Evolutionary conservation across 1,140 invertebrate species (phyloP), one percentile per base, ranked within the genome.

Genomic region (Zaprionus africanus): DNA sequence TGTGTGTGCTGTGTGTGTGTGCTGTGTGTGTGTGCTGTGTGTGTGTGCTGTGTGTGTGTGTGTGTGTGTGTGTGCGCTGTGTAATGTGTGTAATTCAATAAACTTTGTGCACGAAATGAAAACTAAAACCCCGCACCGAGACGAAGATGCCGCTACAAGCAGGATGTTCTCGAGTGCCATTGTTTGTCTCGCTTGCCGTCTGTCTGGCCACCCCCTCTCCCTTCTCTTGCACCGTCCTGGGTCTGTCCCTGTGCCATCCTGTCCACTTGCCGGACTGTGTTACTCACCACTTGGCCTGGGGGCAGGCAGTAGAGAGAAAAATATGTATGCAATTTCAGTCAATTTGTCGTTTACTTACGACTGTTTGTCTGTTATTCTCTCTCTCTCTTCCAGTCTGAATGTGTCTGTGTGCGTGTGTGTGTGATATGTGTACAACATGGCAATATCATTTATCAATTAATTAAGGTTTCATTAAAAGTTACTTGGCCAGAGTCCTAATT

Each of bases 391-490:
- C 26, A 6, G 11, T 15, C 26, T 22, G 15, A 41, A 13, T 38
- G 28, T 24, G 41, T 19, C 1, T 60, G n/a, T 13, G 26, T 66
- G 53, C 54, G 59, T 17, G 46, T 38, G 28, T 26, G 46, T 24
- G 12, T 11, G 31, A 6, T 43, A 26, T 38, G 36, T 53, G 22
- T 58, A 17, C 46, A 12, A 19, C 26, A 11, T 46, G 46, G 41
- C 17, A 63, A 60, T 74, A 78, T 72, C 82, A 71, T 76, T 76
- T 65, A 77, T 86, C 72, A 86, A 86, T 86, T 86, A 86, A 86
- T 86, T 86, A 86, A 79, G 56, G 72, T 60, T 79, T 72, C 59
- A 59, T 64, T 74, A 53, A 74, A 79, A 81, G 62, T 79, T 79
- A 22, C 68, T 59, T 80, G 17, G 57, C 19, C 41, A 69, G 11